Conservation (phyloP, 1,140 invertebrate genomes). For the Prorops nasuta region DNA sequence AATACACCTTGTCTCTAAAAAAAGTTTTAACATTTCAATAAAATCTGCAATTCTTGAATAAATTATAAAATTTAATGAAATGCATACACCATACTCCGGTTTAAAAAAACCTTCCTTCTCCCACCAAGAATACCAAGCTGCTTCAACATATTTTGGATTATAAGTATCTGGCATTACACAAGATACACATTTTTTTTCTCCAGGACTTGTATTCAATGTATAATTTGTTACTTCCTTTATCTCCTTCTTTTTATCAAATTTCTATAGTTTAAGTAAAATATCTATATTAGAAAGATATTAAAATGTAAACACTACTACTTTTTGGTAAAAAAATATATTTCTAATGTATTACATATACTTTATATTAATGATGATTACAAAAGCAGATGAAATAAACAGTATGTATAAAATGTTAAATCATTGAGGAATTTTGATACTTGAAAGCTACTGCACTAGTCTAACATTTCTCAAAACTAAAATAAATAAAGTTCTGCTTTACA, state of each 20-base stretch:
- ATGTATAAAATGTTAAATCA: neutral
- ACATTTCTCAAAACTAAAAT: too few relatives aligned
- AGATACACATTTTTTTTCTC: conserved; percentile 79
- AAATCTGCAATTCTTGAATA: conserved; percentile 5
- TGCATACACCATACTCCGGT: conserved; percentile 88
- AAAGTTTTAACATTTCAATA: conserved; percentile 10
- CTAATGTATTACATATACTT: neutral
- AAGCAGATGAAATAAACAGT: neutral
- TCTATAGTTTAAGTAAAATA: conserved; percentile 55
- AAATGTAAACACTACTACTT: neutral
- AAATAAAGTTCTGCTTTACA: too few relatives aligned
- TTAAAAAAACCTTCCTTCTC: conserved; percentile 97
- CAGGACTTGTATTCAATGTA: conserved; percentile 64
- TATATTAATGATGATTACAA: neutral
- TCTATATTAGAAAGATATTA: conserved; percentile 3
- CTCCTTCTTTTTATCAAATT: conserved; percentile 72
- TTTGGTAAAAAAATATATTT: neutral
- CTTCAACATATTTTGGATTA: conserved; percentile 95
- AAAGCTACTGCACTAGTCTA: neutral
- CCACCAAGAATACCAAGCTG: conserved; percentile 98
- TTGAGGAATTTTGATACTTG: neutral
- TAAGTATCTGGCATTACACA: conserved; percentile 89
- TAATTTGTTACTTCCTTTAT: conserved; percentile 71
- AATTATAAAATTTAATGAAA: conserved; percentile 10
- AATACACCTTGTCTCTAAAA: conserved; percentile 67